These are phyloP conservation scores for Stictocephala bisonia DNA, from an alignment of 2,888 invertebrate genomes.

Conservation along the genomic window DNA sequence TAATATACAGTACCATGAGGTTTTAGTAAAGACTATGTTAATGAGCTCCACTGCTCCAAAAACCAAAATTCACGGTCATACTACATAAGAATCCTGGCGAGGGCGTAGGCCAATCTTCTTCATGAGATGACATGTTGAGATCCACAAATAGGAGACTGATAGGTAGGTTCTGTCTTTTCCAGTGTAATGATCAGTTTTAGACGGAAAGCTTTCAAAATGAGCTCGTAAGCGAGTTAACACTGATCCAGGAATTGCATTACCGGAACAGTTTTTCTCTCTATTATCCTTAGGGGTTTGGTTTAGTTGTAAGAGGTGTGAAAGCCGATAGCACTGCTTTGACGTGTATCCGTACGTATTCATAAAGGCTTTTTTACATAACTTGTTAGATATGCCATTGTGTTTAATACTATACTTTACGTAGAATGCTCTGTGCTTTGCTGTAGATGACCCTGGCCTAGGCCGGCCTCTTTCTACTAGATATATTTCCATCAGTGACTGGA, in stretches of 20 bases:
- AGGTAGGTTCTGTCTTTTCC: conserved; percentile 1
- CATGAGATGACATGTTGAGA: no score
- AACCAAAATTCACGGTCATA: no score
- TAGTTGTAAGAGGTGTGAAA: conserved; percentile 8
- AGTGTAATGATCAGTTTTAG: not conserved
- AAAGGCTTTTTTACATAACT: conserved; percentile 42
- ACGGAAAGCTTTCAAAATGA: conserved; percentile 15
- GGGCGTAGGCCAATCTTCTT: no score
- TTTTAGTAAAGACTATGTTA: no score
- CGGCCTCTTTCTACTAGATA: not conserved
- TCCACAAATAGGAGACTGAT: no score
- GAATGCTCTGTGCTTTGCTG: conserved; percentile 23
- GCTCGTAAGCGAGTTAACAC: not conserved
- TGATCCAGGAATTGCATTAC: conserved; percentile 31
- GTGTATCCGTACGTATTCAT: conserved; percentile 22
- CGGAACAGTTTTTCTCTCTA: conserved; percentile 31
- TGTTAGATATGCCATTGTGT: not conserved
- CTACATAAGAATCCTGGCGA: no score
- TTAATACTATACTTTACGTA: conserved; percentile 18
- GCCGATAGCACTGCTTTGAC: conserved; percentile 6
- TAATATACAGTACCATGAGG: no score
- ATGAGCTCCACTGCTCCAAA: no score
- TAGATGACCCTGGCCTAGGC: not conserved
- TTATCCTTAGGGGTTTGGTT: conserved; percentile 18
- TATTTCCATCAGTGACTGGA: conserved; percentile 33